Conservation (phyloP, 2,113 vertebrate species). For the Arizona elegans region DNA sequence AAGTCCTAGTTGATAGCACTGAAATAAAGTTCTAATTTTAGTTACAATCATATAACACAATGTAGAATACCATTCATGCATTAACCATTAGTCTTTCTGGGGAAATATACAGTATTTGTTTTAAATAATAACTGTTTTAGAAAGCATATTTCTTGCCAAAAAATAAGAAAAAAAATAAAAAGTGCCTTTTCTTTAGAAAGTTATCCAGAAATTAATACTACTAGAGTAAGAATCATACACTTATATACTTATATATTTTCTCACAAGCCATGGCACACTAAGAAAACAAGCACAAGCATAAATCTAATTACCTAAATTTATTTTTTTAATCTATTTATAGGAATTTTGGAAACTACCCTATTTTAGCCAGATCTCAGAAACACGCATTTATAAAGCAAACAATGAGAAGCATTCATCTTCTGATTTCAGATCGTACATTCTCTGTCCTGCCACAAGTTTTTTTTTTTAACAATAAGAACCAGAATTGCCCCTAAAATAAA, state of each 20-base stretch:
- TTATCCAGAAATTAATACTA: not conserved
- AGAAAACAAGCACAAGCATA: not conserved
- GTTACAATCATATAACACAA: constrained; percentile 40
- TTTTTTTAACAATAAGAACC: not conserved
- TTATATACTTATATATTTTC: not conserved
- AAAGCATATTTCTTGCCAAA: constrained; percentile 36
- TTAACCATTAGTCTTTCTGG: constrained; percentile 59
- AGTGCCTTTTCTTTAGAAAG: not conserved
- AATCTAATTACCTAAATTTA: not conserved
- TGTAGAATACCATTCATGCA: constrained; percentile 40
- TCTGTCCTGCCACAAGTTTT: not conserved
- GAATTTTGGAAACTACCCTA: not conserved
- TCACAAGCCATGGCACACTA: not conserved
- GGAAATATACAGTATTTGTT: constrained; percentile 41
- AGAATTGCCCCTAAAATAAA: not conserved
- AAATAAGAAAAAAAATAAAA: not conserved
- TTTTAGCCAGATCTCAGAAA: not conserved
- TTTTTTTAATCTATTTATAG: not conserved
- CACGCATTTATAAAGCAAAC: not conserved
- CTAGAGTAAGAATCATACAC: not conserved
- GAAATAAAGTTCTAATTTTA: constrained; percentile 12
- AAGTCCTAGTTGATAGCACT: not conserved
- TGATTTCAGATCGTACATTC: not conserved
- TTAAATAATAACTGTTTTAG: constrained; percentile 23
- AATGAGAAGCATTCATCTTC: not conserved